Evolutionary conservation across 2,113 vertebrate genomes (phyloP).

Genomic region (Poeciliopsis retropinna): DNA sequence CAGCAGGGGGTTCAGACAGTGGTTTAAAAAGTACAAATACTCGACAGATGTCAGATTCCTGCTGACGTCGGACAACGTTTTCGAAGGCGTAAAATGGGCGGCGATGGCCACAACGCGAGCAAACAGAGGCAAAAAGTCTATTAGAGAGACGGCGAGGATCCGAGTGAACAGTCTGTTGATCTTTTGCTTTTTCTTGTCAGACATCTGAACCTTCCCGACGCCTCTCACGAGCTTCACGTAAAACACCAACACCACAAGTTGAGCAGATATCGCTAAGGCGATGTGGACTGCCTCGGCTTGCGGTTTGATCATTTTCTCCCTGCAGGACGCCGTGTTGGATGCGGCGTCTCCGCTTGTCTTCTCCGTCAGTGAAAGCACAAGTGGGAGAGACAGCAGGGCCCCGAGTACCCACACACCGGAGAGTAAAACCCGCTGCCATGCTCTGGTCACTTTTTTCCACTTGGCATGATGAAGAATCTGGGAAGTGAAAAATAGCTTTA

Average conservation of each 20-base stretch:
- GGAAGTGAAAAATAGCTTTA: slow-evolving; percentile 9
- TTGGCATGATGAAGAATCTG: slow-evolving; percentile 14
- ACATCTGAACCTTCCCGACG: not conserved
- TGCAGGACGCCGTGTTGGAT: not conserved
- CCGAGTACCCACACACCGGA: slow-evolving; percentile 19
- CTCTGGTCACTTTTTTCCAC: slow-evolving; percentile 8
- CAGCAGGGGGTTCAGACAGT: slow-evolving; percentile 36
- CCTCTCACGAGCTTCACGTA: slow-evolving; percentile 19
- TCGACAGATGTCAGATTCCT: slow-evolving; percentile 11
- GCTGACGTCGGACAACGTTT: not conserved
- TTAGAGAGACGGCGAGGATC: not conserved
- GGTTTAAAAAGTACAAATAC: slow-evolving; percentile 32
- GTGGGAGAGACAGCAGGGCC: slow-evolving; percentile 21
- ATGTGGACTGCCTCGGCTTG: slow-evolving; percentile 8
- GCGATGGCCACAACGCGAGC: not conserved
- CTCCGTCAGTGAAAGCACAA: slow-evolving; percentile 8
- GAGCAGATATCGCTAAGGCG: not conserved
- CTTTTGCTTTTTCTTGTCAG: not conserved
- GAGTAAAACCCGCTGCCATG: slow-evolving; percentile 11
- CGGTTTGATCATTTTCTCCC: not conserved
- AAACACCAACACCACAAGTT: slow-evolving; percentile 10
- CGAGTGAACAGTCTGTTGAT: not conserved
- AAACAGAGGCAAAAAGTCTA: slow-evolving; percentile 9
- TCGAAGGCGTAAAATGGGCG: not conserved
- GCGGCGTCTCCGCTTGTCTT: not conserved